A percentile compares a stretch with the other conserved stretches of the same genome.
phyloP scores from a whole-genome alignment of 2,888 invertebrate species.

The Lepidocyrtinus sp. region DNA sequence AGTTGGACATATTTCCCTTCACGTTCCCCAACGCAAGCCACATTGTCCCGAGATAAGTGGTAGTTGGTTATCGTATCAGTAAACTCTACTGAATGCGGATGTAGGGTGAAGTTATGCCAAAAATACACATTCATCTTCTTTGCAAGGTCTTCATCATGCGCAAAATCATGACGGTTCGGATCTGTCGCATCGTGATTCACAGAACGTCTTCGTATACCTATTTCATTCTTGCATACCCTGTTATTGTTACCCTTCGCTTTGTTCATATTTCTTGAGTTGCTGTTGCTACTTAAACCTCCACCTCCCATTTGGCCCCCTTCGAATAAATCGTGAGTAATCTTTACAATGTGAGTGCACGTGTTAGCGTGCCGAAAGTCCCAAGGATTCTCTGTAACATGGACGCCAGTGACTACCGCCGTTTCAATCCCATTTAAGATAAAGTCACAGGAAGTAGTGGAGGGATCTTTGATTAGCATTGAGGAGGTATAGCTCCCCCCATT shows the following conservation, averaged over 20 bases:
- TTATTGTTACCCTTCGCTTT: background rate
- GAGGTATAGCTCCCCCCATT: background rate
- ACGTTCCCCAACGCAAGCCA: constrained; percentile 29
- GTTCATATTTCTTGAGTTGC: background rate
- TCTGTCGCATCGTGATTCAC: background rate
- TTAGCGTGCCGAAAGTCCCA: constrained; percentile 46
- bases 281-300: background rate
- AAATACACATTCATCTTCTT: constrained; percentile 49
- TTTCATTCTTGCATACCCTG: constrained; percentile 43
- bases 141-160: background rate
- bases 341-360: constrained; percentile 51
- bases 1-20: constrained; percentile 47
- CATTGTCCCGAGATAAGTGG: constrained; percentile 34
- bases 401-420: constrained; percentile 44
- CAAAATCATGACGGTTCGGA: background rate
- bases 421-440: constrained; percentile 44
- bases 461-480: constrained; percentile 31
- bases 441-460: constrained; percentile 40
- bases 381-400: constrained; percentile 48
- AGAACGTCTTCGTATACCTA: constrained; percentile 38
- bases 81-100: constrained; percentile 35
- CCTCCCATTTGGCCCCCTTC: background rate
- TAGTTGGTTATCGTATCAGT: constrained; percentile 51
- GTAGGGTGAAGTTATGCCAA: constrained; percentile 62
- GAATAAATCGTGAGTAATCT: constrained; percentile 27